Evolutionary conservation across 1,140 invertebrate genomes (phyloP), one percentile per base, ranked within the genome.

Genomic region (Hyposmocoma kahamanoa): DNA sequence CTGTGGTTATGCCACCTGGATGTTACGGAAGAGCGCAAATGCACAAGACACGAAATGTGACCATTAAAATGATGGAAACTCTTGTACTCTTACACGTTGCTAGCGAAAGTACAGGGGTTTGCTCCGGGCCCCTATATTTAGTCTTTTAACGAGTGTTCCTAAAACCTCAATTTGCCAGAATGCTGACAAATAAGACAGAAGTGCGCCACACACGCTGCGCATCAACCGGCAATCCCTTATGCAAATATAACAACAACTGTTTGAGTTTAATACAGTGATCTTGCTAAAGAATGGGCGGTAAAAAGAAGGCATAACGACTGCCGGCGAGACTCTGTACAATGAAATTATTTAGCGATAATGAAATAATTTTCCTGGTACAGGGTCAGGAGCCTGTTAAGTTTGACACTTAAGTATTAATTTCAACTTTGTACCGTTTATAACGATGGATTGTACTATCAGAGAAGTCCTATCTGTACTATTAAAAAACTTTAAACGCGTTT

Each of bases 161-260:
- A 71, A 76, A 79, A 66, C 67, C 61, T 62, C 55, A 74, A 77
- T 74, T 71, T 65, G 62, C 53, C 54, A n/a, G 51, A 44, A 41
- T 45, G 38, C 53, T 64, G 67, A 63, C 61, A 54, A 56, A 67
- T 56, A 43, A 57, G 56, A 21, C 19, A 56, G 61, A 48, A 69
- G 62, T 57, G 47, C 53, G 64, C 65, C 71, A 61, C 70, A 75
- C 73, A 78, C 60, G 65, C 64, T 42, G 64, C 47, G 41, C 41
- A 44, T 48, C 42, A 59, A 62, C 66, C 61, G 42, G 52, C 66
- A 69, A 74, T 72, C 57, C 59, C 61, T 67, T 75, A 78, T 78
- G 74, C 68, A 73, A 78, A 78, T 73, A 68, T 47, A 61, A 66
- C 62, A 64, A 64, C 69, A 59, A 59, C 46, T 58, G 47, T 47